Percentiles rank a stretch among this genome's conserved stretches.
Evolutionary conservation across 2,113 vertebrate species (phyloP).

Genomic region (Ceyx melanurus): DNA sequence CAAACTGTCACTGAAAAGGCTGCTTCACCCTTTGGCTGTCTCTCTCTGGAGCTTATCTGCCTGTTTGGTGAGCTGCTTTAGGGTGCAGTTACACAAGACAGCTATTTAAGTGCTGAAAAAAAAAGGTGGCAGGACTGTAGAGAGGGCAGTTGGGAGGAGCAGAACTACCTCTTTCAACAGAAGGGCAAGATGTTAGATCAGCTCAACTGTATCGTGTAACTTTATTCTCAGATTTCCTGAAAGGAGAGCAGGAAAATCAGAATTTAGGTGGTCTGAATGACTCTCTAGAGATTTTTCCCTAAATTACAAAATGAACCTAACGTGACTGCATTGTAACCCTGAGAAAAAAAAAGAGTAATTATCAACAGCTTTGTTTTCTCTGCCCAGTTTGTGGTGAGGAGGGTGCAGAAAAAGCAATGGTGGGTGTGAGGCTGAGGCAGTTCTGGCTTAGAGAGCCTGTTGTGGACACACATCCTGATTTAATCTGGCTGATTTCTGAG

Average conservation of each 20-base stretch:
- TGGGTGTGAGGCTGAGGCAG: not conserved
- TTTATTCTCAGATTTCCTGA: not conserved
- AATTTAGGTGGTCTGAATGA: not conserved
- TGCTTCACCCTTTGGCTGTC: not conserved
- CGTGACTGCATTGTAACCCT: not conserved
- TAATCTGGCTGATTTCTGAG: not conserved
- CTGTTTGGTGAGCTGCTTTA: not conserved
- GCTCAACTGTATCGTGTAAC: not conserved
- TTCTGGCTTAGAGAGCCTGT: not conserved
- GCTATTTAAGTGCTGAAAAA: not conserved
- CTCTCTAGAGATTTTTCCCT: not conserved
- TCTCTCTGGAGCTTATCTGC: not conserved
- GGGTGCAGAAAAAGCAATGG: not conserved
- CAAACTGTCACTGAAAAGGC: not conserved
- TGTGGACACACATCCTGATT: not conserved
- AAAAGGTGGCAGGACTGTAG: not conserved
- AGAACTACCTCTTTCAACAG: not conserved
- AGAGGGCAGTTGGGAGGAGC: not conserved
- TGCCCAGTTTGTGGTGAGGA: not conserved
- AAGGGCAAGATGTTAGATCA: not conserved
- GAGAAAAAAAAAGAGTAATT: not conserved
- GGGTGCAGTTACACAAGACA: not conserved
- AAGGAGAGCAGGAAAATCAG: not conserved
- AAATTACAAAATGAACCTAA: not conserved
- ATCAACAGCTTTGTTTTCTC: not conserved